A percentile compares a stretch with the other conserved stretches of the same genome.
Conservation (phyloP, 1,140 invertebrate genomes). For the Diuraphis noxia region DNA sequence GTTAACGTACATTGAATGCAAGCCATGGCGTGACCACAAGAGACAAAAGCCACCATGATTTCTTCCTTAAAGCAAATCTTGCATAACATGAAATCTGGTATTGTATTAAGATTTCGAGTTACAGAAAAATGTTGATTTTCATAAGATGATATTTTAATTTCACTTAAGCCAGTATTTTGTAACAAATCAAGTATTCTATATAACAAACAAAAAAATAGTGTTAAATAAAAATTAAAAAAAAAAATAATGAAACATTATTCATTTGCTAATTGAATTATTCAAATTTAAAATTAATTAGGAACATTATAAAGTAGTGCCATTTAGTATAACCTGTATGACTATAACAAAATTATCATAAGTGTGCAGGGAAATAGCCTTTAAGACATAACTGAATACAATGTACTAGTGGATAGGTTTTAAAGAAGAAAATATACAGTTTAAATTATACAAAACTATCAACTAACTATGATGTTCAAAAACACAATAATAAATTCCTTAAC, state of each 20-base stretch:
- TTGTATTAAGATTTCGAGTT: slow-evolving; percentile 23
- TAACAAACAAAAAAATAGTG: neutral
- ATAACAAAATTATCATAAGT: too few species aligned
- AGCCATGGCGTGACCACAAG: slow-evolving; percentile 84
- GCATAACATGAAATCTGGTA: slow-evolving; percentile 58
- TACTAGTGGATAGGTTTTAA: too few species aligned
- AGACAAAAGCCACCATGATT: slow-evolving; percentile 83
- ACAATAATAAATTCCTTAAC: too few species aligned
- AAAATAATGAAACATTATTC: neutral
- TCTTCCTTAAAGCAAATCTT: slow-evolving; percentile 81
- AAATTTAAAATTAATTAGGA: neutral
- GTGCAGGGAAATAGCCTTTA: too few species aligned
- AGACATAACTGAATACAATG: too few species aligned
- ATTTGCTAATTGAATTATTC: neutral
- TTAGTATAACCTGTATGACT: too few species aligned
- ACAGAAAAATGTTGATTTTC: neutral
- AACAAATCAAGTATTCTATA: slow-evolving; percentile 1
- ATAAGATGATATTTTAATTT: neutral
- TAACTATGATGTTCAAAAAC: too few species aligned
- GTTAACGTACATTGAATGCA: slow-evolving; percentile 81
- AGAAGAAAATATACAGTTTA: too few species aligned
- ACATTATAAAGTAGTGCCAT: too few species aligned
- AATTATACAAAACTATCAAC: too few species aligned
- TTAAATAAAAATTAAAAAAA: neutral
- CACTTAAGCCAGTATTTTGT: neutral